Percentiles rank a stretch among this genome's conserved stretches.
phyloP scores from a whole-genome alignment of 2,113 vertebrate species.

The Xenopus borealis region DNA sequence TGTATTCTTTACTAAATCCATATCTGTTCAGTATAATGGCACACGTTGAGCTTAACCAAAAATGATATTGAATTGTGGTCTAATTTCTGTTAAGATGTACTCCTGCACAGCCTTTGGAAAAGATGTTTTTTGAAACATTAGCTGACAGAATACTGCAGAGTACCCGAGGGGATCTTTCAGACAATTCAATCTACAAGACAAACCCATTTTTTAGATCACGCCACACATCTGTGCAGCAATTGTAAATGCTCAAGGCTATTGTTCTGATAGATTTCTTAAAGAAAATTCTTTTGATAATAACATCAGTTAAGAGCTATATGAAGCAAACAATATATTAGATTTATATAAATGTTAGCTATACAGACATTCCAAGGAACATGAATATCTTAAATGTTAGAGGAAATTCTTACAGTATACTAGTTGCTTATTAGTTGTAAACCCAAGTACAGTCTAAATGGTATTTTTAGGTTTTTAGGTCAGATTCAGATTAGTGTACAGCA shows the following conservation, averaged over 20 bases:
- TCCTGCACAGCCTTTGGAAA: neutral
- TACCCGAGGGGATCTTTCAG: neutral
- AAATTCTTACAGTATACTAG: too few relatives aligned
- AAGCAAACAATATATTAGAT: neutral
- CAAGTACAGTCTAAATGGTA: too few relatives aligned
- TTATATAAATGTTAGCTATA: neutral
- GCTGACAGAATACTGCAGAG: slow-evolving; percentile 5
- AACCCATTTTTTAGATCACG: slow-evolving; percentile 7
- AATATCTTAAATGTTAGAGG: too few relatives aligned
- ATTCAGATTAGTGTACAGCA: too few relatives aligned
- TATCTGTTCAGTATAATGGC: too few relatives aligned
- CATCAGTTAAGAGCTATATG: slow-evolving; percentile 10
- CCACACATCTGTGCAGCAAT: slow-evolving; percentile 7
- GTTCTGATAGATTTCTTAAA: slow-evolving; percentile 19
- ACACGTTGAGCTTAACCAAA: too few relatives aligned
- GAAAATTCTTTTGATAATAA: slow-evolving; percentile 8
- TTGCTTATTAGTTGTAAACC: too few relatives aligned
- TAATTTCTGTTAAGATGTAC: neutral
- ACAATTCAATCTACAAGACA: slow-evolving; percentile 9
- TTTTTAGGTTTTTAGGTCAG: too few relatives aligned
- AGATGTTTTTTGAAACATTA: neutral
- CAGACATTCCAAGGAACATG: neutral
- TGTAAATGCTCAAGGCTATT: slow-evolving; percentile 8
- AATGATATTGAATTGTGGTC: neutral
- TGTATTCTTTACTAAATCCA: too few relatives aligned